Evolutionary conservation across 2,888 invertebrate species (phyloP), one percentile per base, ranked within the genome.

Genomic region (Phymatocera aterrima): DNA sequence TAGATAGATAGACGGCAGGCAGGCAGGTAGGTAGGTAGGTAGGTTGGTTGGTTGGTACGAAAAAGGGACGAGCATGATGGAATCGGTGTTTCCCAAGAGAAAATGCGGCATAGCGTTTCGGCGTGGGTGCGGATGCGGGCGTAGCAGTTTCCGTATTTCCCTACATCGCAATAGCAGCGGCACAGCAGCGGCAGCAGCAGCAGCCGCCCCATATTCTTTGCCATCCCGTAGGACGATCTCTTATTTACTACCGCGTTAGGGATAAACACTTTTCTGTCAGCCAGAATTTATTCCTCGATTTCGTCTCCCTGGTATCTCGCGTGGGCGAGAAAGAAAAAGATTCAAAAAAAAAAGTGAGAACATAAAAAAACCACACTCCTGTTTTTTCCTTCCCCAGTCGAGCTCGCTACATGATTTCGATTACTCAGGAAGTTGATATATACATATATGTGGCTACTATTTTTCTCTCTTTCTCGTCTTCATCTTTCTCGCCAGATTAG

Each of bases 231-330:
- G 70, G 70, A 70, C 70, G 70, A 70, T 70, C 70, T 48, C 70
- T 70, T 70, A 70, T 70, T 70, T 70, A 70, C 70, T 70, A 51
- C 31, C 70, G 31, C 48, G 70, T 70, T 70, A 70, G 70, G 48
- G 70, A 70, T 70, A 70, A 70, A 70, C 70, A 70, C 70, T 70
- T 70, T 70, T 70, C 48, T 70, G 70, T 48, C 70, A 70, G 70
- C n/a, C 48, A 15, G 31, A 70, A 70, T 48, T 70, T 48, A 48
- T 70, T 70, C 51, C 46, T 57, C 51, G 65, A 68, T 72, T 78
- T 57, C 61, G 24, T 48, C 28, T 34, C 78, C 46, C 40, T 37
- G 60, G 60, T 77, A 24, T 70, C n/a, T n/a, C n/a, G n/a, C n/a
- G 5, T 68, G 43, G 21, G 40, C 43, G 72, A 78, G 21, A 43